Evolutionary conservation across 2,113 vertebrate genomes (phyloP), one percentile per base, ranked within the genome.

Genomic region (Dipodomys spectabilis): DNA sequence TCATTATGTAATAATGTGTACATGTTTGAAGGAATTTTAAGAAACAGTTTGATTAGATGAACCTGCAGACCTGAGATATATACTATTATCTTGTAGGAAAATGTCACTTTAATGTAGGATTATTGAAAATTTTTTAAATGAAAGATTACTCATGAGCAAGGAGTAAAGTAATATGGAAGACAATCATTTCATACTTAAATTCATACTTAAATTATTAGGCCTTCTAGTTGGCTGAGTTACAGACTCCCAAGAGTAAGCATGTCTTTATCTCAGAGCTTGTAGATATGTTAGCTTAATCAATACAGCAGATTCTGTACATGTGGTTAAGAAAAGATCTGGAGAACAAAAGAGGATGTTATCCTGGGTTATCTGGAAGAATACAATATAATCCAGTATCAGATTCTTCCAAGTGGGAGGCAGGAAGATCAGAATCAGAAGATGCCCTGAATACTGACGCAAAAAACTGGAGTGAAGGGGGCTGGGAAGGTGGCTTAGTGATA

Each of bases 371-470:
- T n/a, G 2, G 27, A 20, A 28, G 20, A 57, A 57, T 57, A 57
- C 53, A 74, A n/a, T 28, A 28, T 19, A 53, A 11, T 27, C 35
- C 57, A 25, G 28, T 60, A 20, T 11, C 16, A 67, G 7, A 20
- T 45, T 22, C 7, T 78, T 77, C 13, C 15, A 35, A 67, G 62
- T 1, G 6, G 5, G 6, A 18, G 13, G 20, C 2, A 1, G 18
- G 7, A n/a, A 0, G 1, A 0, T 4, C 15, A 16, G 7, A 69
- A 65, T 10, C 1, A 15, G 20, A n/a, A 71, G 7, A 67, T 18
- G 62, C 22, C 23, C 23, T 25, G 62, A 64, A 64, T 7, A 64
- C 62, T 64, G 23, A 67, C 12, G 65, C 65, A 67, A 28, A 28
- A 32, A 6, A 4, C 15, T 57, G 12, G 53, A 18, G 53, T 57